Percentiles rank a stretch among this genome's conserved stretches.
Evolutionary conservation across 2,888 invertebrate species (phyloP).

Genomic region (Pherbina coryleti): DNA sequence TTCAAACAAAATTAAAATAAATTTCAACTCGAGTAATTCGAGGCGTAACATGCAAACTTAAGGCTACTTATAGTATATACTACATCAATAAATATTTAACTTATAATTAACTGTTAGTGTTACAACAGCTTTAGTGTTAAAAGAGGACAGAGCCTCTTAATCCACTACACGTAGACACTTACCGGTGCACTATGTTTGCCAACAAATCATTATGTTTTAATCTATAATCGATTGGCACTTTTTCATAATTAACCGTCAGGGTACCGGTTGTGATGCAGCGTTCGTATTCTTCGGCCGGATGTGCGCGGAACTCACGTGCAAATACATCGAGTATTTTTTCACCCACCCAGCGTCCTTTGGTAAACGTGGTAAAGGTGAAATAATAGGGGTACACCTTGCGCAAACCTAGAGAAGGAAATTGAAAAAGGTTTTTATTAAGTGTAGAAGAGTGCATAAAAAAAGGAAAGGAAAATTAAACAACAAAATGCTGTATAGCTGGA

Average conservation of each 20-base stretch:
- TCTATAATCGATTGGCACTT: slow-evolving; percentile 90
- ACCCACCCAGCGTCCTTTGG: slow-evolving; percentile 96
- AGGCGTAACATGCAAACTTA: no score
- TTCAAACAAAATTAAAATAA: no score
- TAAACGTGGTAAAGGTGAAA: slow-evolving; percentile 96
- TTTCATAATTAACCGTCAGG: slow-evolving; percentile 92
- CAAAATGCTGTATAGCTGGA: neutral
- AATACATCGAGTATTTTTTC: slow-evolving; percentile 93
- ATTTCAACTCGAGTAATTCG: no score
- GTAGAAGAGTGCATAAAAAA: neutral
- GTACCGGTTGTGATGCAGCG: slow-evolving; percentile 92
- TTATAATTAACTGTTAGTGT: no score
- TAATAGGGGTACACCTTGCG: slow-evolving; percentile 97
- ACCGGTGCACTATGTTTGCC: slow-evolving; percentile 94
- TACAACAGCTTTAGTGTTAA: no score
- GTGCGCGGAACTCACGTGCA: slow-evolving; percentile 92
- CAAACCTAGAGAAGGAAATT: slow-evolving; percentile 73
- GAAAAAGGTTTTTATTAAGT: neutral
- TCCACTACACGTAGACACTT: slow-evolving; percentile 55
- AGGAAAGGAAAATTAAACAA: neutral
- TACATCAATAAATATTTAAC: no score
- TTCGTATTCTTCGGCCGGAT: slow-evolving; percentile 92
- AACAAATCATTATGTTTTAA: slow-evolving; percentile 93
- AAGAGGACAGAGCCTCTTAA: no score
- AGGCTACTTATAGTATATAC: no score